phyloP scores from a whole-genome alignment of 2,888 invertebrate species.

The Hypercompe scribonia region DNA sequence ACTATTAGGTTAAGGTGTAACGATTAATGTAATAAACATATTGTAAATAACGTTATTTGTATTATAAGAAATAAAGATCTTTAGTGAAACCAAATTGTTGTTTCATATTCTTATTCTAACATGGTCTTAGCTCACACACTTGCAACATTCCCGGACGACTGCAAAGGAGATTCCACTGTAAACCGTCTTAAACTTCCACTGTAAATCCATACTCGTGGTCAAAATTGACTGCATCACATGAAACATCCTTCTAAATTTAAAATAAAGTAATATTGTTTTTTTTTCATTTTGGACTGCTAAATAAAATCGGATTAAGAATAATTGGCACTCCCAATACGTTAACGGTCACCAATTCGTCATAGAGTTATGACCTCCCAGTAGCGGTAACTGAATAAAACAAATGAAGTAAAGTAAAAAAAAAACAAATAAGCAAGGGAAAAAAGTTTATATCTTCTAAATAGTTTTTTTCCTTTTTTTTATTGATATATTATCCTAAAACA shows the following conservation, averaged over 20 bases:
- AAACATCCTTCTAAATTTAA: neutral
- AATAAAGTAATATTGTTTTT: neutral
- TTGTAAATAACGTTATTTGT: constrained; percentile 85
- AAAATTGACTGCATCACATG: neutral
- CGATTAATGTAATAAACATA: constrained; percentile 65
- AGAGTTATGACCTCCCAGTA: neutral
- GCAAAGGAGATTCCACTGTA: neutral
- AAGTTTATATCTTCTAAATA: neutral
- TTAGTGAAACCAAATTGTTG: constrained; percentile 74
- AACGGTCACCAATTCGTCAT: too few species aligned
- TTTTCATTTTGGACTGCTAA: neutral
- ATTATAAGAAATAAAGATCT: constrained; percentile 83
- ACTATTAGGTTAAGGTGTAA: constrained; percentile 57
- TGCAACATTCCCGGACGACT: neutral
- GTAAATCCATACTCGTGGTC: neutral
- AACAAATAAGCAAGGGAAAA: neutral
- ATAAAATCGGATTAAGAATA: neutral
- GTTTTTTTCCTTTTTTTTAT: neutral
- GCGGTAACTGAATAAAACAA: neutral
- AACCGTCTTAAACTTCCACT: neutral
- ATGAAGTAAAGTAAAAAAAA: too few species aligned
- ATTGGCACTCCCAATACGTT: too few species aligned
- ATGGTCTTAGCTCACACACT: neutral
- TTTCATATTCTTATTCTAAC: constrained; percentile 19
- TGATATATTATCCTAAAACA: neutral